Evolutionary conservation across 1,140 invertebrate genomes (phyloP), one percentile per base, ranked within the genome.

Genomic region (Ceratina calcarata): DNA sequence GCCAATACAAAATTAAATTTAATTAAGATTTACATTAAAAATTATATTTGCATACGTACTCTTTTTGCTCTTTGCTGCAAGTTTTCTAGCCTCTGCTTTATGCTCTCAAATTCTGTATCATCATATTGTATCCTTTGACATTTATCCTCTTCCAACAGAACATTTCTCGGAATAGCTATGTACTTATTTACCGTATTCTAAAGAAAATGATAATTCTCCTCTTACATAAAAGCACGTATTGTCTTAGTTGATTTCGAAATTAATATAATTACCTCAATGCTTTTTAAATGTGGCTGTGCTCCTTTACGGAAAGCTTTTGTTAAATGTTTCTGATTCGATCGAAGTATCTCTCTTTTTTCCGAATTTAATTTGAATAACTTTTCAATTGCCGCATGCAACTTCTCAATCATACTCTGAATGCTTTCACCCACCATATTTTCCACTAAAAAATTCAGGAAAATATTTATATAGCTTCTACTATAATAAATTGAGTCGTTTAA

Each of bases 121-220:
- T 80, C 89, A 15, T 90, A 91, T 68, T 90, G 91, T 57, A 27
- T 83, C n/a, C 51, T 77, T 75, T 92, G 91, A 69, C 58, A 64
- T 68, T 84, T 81, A 66, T 92, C 91, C 49, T 91, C 90, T 1
- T 91, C 80, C 10, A 91, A 71, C 58, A 92, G 70, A 72, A 92
- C 72, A 70, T 91, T 86, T 37, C 77, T 61, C 7, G 91, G 91
- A 18, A 92, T 73, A 51, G 73, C 49, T 58, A 91, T 83, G 22
- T 84, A 87, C 79, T 89, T 89, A 37, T 89, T 80, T 8, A 90
- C 71, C 18, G 70, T 70, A 77, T 83, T 85, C 91, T 92, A 60
- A 60, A 74, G 51, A 62, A 68, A 68, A 60, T 24, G 51, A 8
- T 60, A 16, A 78, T 27, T 60, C 45, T 55, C 13, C 62, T 7